Conservation (phyloP, 2,888 invertebrate genomes). For the Gortyna flavago region DNA sequence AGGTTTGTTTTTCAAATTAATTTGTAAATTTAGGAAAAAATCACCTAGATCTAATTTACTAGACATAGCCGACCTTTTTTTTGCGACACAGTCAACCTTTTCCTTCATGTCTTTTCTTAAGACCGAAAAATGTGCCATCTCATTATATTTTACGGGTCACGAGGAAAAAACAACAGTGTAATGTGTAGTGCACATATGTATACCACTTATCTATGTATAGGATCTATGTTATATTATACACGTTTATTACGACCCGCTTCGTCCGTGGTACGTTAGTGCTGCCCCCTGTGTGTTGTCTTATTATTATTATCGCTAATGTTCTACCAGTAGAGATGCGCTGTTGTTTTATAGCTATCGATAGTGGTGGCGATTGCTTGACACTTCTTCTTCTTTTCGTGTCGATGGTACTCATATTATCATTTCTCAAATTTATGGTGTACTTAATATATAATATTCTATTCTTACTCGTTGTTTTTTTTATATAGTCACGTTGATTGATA, state of each 20-base stretch:
- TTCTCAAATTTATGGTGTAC: too few relatives aligned
- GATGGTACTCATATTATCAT: too few relatives aligned
- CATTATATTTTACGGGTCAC: constrained; percentile 48
- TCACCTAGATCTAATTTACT: not conserved
- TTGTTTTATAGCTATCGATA: constrained; percentile 13
- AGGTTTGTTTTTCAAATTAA: not conserved
- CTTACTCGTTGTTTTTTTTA: too few relatives aligned
- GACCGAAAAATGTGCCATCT: constrained; percentile 30
- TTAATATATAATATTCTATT: too few relatives aligned
- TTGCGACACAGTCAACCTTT: constrained; percentile 15
- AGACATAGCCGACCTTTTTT: constrained; percentile 1
- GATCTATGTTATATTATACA: not conserved
- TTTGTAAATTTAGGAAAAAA: not conserved
- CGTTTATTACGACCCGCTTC: constrained; percentile 33
- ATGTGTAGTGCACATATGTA: constrained; percentile 17
- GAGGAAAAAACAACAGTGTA: constrained; percentile 38
- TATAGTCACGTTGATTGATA: too few relatives aligned
- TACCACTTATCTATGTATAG: not conserved
- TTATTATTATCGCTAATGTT: constrained; percentile 36
- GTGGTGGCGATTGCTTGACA: too few relatives aligned
- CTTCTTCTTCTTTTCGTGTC: too few relatives aligned
- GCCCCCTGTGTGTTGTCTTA: constrained; percentile 21
- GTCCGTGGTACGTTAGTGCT: constrained; percentile 14
- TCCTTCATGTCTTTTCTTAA: constrained; percentile 1
- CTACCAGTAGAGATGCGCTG: constrained; percentile 17